Evolutionary conservation across 2,888 invertebrate species (phyloP).

Genomic region (Cetonia aurata): DNA sequence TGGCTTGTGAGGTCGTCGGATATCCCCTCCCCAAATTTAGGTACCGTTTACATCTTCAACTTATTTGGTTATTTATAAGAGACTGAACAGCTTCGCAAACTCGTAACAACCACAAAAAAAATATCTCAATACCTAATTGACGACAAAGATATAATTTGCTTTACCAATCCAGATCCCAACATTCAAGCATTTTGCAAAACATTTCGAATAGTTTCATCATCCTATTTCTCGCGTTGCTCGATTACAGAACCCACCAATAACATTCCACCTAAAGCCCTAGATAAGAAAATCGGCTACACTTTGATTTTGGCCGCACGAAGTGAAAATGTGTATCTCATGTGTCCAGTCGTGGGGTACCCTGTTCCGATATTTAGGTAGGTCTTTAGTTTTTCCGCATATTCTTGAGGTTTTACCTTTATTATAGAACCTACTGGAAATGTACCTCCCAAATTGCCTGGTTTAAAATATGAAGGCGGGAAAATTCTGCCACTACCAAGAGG

Average conservation of each 20-base stretch:
- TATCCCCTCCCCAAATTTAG: slow-evolving; percentile 79
- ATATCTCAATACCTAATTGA: background rate
- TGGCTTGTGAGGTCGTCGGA: slow-evolving; percentile 78
- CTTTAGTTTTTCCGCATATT: slow-evolving; percentile 25
- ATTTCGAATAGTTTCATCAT: background rate
- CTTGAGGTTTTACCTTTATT: slow-evolving; percentile 34
- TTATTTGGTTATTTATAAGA: background rate
- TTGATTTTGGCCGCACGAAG: slow-evolving; percentile 66
- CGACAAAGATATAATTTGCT: background rate
- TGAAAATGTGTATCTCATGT: slow-evolving; percentile 65
- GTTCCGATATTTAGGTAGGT: slow-evolving; percentile 64
- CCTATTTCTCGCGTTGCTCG: background rate
- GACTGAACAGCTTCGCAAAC: no score
- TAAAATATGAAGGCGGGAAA: slow-evolving; percentile 70
- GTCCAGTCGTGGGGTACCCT: slow-evolving; percentile 66
- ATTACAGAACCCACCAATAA: slow-evolving; percentile 76
- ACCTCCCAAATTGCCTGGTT: slow-evolving; percentile 72
- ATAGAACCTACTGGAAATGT: slow-evolving; percentile 74
- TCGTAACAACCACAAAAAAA: background rate
- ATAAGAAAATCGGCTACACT: slow-evolving; percentile 68
- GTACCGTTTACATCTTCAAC: slow-evolving; percentile 64
- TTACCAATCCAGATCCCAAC: background rate
- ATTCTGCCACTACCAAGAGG: slow-evolving; percentile 69
- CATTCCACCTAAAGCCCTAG: slow-evolving; percentile 71
- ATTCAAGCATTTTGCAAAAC: background rate